Conservation (phyloP, 2,113 vertebrate species). For the Ciconia maguari region DNA sequence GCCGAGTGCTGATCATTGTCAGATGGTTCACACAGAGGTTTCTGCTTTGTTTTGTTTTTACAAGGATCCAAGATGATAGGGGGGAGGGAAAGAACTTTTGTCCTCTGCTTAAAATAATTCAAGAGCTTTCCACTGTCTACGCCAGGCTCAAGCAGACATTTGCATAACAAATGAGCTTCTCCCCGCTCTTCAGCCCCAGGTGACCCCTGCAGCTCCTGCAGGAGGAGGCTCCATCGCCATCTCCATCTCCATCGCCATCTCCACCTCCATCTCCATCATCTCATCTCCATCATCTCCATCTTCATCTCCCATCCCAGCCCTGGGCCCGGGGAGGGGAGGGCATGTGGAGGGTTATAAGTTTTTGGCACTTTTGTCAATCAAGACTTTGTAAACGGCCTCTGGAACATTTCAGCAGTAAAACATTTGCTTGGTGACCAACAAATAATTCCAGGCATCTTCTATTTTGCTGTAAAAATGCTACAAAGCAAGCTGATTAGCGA, state of each 20-base stretch:
- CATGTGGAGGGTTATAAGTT: neutral
- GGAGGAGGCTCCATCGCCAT: neutral
- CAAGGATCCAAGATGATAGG: slow-evolving; percentile 37
- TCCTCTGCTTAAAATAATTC: slow-evolving; percentile 61
- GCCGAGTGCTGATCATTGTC: slow-evolving; percentile 41
- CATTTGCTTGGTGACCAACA: neutral
- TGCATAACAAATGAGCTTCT: slow-evolving; percentile 59
- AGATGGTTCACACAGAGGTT: slow-evolving; percentile 55
- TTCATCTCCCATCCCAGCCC: neutral
- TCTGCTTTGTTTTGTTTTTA: slow-evolving; percentile 54
- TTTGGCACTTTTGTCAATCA: neutral
- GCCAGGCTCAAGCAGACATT: slow-evolving; percentile 29
- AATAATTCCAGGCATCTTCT: neutral
- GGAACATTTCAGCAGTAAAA: neutral
- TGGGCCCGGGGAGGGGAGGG: neutral
- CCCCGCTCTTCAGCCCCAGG: neutral
- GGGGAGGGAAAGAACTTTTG: slow-evolving; percentile 39
- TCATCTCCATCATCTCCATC: neutral
- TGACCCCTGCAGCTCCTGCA: neutral
- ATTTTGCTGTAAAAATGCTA: neutral
- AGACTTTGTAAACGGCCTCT: neutral
- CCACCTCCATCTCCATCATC: neutral
- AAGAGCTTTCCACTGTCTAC: slow-evolving; percentile 53
- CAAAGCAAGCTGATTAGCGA: neutral
- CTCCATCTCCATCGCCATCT: neutral